Percentiles rank a stretch among this genome's conserved stretches.
phyloP scores from a whole-genome alignment of 2,797 vertebrate species.

The Phalanger gymnotis region DNA sequence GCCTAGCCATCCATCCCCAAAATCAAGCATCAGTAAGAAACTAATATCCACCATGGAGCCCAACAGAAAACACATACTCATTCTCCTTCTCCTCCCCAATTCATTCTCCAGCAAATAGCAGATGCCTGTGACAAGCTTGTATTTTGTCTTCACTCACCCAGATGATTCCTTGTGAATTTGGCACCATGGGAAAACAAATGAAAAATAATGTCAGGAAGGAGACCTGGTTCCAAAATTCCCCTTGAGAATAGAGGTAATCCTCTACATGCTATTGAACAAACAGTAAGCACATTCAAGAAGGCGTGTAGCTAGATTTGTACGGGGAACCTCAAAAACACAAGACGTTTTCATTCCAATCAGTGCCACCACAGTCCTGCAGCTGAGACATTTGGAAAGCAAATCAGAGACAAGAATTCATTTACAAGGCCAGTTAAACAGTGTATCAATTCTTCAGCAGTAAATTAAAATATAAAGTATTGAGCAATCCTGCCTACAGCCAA shows the following conservation, averaged over 20 bases:
- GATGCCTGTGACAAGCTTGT: constrained; percentile 31
- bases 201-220: constrained; percentile 49
- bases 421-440: constrained; percentile 42
- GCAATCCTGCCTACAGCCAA: constrained; percentile 35
- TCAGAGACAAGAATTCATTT: constrained; percentile 45
- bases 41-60: constrained; percentile 19
- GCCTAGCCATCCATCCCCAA: constrained; percentile 5
- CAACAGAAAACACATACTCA: constrained; percentile 55
- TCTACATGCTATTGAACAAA: neutral
- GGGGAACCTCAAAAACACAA: neutral
- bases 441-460: constrained; percentile 58
- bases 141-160: constrained; percentile 19
- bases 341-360: neutral
- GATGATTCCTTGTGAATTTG: constrained; percentile 45
- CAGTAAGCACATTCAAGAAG: neutral
- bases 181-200: constrained; percentile 53
- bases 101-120: constrained; percentile 19
- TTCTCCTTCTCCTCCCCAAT: neutral
- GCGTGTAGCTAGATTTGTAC: neutral
- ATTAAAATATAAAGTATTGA: constrained; percentile 59
- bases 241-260: constrained; percentile 3
- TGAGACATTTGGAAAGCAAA: constrained; percentile 43
- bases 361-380: neutral
- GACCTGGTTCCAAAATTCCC: constrained; percentile 26
- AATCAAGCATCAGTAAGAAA: constrained; percentile 54